Evolutionary conservation across 2,888 invertebrate genomes (phyloP), one percentile per base, ranked within the genome.

Genomic region (Phaedon cochleariae): DNA sequence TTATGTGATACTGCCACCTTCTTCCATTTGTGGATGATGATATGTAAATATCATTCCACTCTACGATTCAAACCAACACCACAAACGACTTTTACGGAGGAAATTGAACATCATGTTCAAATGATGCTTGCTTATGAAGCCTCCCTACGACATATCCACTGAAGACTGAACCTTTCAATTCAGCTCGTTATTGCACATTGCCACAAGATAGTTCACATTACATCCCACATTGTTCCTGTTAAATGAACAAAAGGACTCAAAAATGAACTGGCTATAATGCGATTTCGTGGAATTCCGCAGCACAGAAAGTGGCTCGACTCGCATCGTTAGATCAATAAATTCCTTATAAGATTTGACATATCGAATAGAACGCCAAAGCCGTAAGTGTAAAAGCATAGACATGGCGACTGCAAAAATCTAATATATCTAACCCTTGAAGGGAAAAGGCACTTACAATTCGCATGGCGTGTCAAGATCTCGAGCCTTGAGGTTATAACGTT

Each of bases 401-500:
- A 61, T 48, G 48, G 51, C 62, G 62, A 59, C 65, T 51, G 64
- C 62, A 46, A 62, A 49, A 62, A 68, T 65, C 65, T 65, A 62
- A 68, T 67, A 68, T 65, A 58, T 65, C 52, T 57, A 62, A 49
- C 65, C 59, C 53, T 46, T 48, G 18, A 55, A 64, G 57, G 48
- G 21, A 48, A 61, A 55, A 49, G 65, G 60, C 59, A 49, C 62
- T 62, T 65, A 51, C 34, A 59, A 62, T 62, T 64, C 65, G 52
- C 20, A 51, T 52, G 52, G 49, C 57, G 62, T 48, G 65, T 59
- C 41, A 34, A 29, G 58, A 51, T 29, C 65, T 20, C 63, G 37
- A 59, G 53, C 54, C 69, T 54, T 22, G 51, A 66, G 73, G 69
- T 67, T 70, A 70, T 65, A 65, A 70, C 65, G 59, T 66, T 65